Conservation (phyloP, 2,113 vertebrate genomes). For the Catagonus wagneri region DNA sequence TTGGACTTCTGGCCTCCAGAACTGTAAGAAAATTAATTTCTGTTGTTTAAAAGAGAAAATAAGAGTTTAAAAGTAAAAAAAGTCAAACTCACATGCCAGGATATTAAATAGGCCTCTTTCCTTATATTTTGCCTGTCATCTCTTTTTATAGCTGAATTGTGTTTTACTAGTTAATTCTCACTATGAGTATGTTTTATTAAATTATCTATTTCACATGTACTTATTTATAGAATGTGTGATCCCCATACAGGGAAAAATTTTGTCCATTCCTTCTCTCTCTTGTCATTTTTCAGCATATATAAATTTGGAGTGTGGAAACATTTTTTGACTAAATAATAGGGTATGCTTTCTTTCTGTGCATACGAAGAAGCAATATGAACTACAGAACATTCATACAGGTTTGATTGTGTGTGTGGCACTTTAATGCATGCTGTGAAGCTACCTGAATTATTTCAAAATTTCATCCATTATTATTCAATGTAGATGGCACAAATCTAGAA, state of each 20-base stretch:
- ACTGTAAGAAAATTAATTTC: neutral
- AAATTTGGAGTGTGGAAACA: neutral
- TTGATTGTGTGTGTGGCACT: slow-evolving; percentile 25
- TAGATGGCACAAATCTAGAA: slow-evolving; percentile 49
- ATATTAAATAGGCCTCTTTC: neutral
- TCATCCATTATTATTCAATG: slow-evolving; percentile 64
- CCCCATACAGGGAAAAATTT: neutral
- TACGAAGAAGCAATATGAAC: slow-evolving; percentile 28
- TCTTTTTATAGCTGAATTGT: neutral
- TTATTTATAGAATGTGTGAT: neutral
- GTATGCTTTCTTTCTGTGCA: neutral
- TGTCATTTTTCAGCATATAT: neutral
- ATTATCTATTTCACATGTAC: neutral
- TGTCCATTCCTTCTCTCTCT: neutral
- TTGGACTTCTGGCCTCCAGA: neutral
- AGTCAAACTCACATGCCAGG: neutral
- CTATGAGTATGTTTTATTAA: neutral
- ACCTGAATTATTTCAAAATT: slow-evolving; percentile 75
- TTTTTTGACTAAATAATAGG: neutral
- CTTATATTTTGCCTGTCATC: neutral
- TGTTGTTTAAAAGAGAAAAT: too few species aligned
- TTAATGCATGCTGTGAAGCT: slow-evolving; percentile 74
- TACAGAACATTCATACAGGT: slow-evolving; percentile 16
- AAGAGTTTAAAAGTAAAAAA: neutral
- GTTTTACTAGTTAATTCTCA: neutral